Percentiles rank a stretch among this genome's conserved stretches.
Conservation (phyloP, 2,888 invertebrate species). For the Muscina levida region DNA sequence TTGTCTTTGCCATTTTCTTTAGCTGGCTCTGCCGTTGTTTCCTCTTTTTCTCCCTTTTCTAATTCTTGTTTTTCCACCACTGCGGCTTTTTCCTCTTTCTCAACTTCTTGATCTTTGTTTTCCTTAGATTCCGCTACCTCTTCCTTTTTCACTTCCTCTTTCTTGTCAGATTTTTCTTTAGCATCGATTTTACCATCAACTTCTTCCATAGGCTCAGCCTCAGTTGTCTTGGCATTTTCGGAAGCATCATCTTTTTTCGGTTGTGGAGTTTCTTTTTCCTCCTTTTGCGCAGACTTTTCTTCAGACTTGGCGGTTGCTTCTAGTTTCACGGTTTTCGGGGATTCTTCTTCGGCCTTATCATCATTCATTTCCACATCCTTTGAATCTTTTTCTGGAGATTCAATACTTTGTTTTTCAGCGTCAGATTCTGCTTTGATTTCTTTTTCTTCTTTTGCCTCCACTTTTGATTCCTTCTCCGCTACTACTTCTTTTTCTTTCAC, state of each 20-base stretch:
- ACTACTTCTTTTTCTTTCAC: background rate
- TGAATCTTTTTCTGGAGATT: constrained; percentile 71
- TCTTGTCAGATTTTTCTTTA: constrained; percentile 23
- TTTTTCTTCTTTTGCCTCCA: constrained; percentile 33
- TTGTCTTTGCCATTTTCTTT: constrained; percentile 44
- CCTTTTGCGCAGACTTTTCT: constrained; percentile 8
- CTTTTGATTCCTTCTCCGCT: background rate
- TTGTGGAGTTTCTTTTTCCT: constrained; percentile 48
- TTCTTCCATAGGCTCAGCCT: constrained; percentile 33
- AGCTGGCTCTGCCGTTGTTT: constrained; percentile 59
- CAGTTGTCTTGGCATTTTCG: background rate
- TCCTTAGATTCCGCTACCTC: constrained; percentile 50
- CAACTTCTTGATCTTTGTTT: constrained; percentile 53
- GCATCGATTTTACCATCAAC: constrained; percentile 44
- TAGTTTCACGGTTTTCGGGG: background rate
- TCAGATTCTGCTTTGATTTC: constrained; percentile 16
- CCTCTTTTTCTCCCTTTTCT: constrained; percentile 70
- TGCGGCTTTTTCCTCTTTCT: constrained; percentile 58
- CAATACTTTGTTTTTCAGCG: constrained; percentile 9
- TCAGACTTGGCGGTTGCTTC: constrained; percentile 5
- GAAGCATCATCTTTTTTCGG: constrained; percentile 41
- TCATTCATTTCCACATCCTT: constrained; percentile 77
- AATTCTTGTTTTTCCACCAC: constrained; percentile 70
- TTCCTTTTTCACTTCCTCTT: constrained; percentile 66
- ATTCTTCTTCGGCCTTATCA: constrained; percentile 4